phyloP scores from a whole-genome alignment of 2,113 vertebrate genomes.

The Clarias batrachus region DNA sequence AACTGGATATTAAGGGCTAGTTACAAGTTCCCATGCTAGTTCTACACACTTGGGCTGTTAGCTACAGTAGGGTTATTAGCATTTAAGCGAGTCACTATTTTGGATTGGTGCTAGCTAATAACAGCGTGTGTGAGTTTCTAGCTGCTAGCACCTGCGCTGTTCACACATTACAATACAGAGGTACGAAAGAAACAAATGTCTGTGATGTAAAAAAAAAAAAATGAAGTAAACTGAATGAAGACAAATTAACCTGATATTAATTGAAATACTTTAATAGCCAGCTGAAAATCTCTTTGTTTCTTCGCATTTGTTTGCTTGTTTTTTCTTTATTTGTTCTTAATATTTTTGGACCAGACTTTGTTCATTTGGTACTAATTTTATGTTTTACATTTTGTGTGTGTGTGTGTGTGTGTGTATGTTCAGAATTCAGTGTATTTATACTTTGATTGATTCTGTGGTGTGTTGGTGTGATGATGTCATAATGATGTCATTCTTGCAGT shows the following conservation, averaged over 20 bases:
- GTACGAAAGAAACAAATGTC: neutral
- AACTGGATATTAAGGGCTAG: neutral
- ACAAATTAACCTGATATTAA: neutral
- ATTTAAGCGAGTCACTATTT: neutral
- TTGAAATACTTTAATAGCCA: neutral
- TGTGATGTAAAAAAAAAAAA: neutral
- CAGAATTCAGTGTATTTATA: neutral
- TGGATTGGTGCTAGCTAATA: neutral
- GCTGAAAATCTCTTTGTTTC: neutral
- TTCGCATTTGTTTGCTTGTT: neutral
- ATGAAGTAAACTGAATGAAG: neutral
- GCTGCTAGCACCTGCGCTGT: too few species aligned
- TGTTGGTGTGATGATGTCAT: neutral
- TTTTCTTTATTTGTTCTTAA: neutral
- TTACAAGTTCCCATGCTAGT: neutral
- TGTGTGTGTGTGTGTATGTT: conserved; percentile 8
- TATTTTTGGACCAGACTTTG: neutral
- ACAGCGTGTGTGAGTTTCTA: neutral
- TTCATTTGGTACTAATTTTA: conserved; percentile 8
- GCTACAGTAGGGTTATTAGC: neutral
- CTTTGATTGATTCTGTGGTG: neutral
- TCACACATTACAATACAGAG: neutral
- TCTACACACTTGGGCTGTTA: neutral
- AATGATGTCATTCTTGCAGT: neutral
- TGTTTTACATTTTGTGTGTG: neutral